Evolutionary conservation across 2,113 vertebrate genomes (phyloP), one percentile per base, ranked within the genome.

Genomic region (Xenopus laevis): DNA sequence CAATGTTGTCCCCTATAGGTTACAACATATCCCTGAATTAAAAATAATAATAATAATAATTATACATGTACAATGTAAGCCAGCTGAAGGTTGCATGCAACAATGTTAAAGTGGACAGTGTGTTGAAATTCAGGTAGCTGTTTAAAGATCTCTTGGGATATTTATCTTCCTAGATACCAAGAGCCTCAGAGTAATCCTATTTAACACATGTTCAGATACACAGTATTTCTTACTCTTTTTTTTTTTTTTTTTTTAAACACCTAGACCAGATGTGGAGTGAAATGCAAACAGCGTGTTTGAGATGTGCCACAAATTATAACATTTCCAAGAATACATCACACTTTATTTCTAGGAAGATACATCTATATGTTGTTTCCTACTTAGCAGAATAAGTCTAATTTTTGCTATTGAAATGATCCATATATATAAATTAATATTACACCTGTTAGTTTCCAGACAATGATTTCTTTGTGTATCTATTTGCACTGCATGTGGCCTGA

Each of bases 221-320:
- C 46, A 69, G 59, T 12, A 68, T 57, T 45, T 76, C 47, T 69
- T 58, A 21, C 10, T 44, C 53, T 33, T 6, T 6, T 6, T 65
- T 63, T 27, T 55, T 55, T 50, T 58, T 58, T 12, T 7, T 17
- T 40, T 40, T 17, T 11, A 77, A 62, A 77, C 74, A 77, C 67
- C 50, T 77, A 44, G 55, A 57, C 66, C 74, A 77, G 74, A 77
- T 77, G 66, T 70, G 33, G 12, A 64, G 17, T 27, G 70, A 76
- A 70, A 69, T 76, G 67, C 74, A 64, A 64, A 69, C 67, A 64
- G 30, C 50, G 63, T 76, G 66, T 77, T 70, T 70, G 66, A 64
- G 18, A 57, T 23, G n/a, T n/a, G n/a, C n/a, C 6, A 3, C 3
- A 6, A 4, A 4, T 6, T 33, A 68, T 40, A 55, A 59, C 67